These are phyloP conservation scores for Thymelicus lineola DNA, from an alignment of 2,888 invertebrate species.

Conservation along the genomic window DNA sequence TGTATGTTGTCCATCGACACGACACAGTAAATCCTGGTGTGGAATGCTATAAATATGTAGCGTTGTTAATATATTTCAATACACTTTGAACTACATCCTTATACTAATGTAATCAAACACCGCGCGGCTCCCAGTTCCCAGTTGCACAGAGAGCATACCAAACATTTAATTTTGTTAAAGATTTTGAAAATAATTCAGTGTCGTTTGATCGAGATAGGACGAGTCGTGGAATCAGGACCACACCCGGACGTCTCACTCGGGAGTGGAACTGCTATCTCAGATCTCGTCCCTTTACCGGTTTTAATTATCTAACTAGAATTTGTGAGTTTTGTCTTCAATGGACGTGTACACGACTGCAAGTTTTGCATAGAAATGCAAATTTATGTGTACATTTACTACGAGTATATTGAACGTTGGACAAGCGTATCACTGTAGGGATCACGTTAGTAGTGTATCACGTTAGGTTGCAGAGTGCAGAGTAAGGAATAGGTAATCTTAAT, in stretches of 20 bases:
- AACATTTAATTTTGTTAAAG: slow-evolving; percentile 43
- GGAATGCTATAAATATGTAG: no score
- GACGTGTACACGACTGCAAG: slow-evolving; percentile 13
- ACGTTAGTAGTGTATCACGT: no score
- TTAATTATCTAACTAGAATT: slow-evolving; percentile 54
- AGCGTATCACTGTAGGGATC: no score
- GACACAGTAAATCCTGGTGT: no score
- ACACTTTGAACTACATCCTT: not conserved
- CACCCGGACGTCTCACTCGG: slow-evolving; percentile 75
- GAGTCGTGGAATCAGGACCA: slow-evolving; percentile 70
- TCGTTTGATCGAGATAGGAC: slow-evolving; percentile 66
- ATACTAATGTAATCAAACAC: slow-evolving; percentile 21
- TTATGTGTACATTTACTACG: not conserved
- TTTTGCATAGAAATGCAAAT: slow-evolving; percentile 9
- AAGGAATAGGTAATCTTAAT: no score
- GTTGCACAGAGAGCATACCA: slow-evolving; percentile 25
- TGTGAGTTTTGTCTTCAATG: slow-evolving; percentile 43
- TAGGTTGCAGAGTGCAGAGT: no score
- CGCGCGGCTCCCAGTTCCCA: not conserved
- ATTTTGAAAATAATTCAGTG: slow-evolving; percentile 51
- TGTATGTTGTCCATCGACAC: no score
- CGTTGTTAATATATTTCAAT: no score
- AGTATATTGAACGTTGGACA: not conserved
- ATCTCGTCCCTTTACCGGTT: slow-evolving; percentile 60
- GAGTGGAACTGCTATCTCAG: slow-evolving; percentile 66